These are phyloP conservation scores for Bos indicus DNA, from an alignment of 2,113 vertebrate species.

Conservation along the genomic window DNA sequence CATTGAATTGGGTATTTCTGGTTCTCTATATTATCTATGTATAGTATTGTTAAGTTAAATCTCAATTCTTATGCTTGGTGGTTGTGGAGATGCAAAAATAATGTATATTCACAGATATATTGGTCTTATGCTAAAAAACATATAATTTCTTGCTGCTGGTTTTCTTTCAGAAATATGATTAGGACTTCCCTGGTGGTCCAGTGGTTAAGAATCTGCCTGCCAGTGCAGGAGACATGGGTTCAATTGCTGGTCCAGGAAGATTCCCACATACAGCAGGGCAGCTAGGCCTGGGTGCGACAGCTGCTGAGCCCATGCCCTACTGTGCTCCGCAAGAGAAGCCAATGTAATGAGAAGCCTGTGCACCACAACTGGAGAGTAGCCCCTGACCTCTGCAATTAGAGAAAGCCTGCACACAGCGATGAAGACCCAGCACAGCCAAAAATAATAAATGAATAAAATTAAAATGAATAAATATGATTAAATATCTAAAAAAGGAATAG, in stretches of 20 bases:
- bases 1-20: not conserved
- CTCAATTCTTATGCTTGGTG: not conserved
- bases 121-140: not conserved
- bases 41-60: not conserved
- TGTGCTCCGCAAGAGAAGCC: not conserved
- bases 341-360: not conserved
- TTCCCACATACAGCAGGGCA: not conserved
- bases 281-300: not conserved
- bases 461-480: not conserved
- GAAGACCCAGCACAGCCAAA: not conserved
- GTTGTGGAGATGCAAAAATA: not conserved
- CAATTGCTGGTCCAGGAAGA: not conserved
- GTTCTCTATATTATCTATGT: not conserved
- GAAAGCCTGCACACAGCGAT: not conserved
- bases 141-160: not conserved
- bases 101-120: not conserved
- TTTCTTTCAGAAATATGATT: not conserved
- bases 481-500: not conserved
- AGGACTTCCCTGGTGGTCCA: not conserved
- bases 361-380: not conserved
- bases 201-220: not conserved
- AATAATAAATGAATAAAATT: not conserved
- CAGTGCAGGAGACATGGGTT: not conserved
- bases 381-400: not conserved
- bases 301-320: not conserved